Base-by-base conservation (phyloP, 2,797 vertebrate species). In the Platalea minor region DNA sequence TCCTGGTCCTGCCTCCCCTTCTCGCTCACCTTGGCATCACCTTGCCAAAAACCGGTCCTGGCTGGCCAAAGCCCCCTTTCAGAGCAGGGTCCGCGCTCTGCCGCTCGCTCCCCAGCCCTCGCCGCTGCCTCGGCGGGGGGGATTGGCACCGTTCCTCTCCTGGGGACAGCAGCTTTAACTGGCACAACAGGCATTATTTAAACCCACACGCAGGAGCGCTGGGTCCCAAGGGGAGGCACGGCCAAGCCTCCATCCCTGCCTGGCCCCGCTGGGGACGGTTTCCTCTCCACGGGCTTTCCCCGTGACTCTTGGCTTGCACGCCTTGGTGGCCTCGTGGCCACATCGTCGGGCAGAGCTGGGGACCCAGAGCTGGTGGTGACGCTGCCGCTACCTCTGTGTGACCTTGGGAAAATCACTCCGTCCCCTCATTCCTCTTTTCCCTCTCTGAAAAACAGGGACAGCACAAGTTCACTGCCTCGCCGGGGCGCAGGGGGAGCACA, bases 401-500 rank as follows among this genome's bases (percentile, higher is more conserved):
- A 96, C 96, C 96, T 96, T 96, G 96, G 70, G 31, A 41, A 64
- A 50, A 74, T 18, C 37, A 11, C 31, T 51, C 45, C 0, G 0
- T 45, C 8, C 35, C 80, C n/a, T 76, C 75, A 3, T 31, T 59
- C 78, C 64, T 57, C n/a, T 23, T 33, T 4, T 60, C 60, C 68
- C 53, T 57, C 50, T 46, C 68, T 11, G 29, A 18, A 29, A 45
- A 79, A 11, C 29, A 18, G 21, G 48, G 35, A 4, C 19, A 28
- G 53, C 11, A 1, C 50, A 2, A 16, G 37, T 15, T 13, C 9
- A 0, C 25, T 13, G 53, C 86, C 84, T 57, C 23, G 0, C 50
- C 5, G 1, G 70, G 29, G 3, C 1, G 7, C 2, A 2, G 39
- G 59, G 17, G 78, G 24, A 51, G 39, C 74, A 9, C 26, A 0